Evolutionary conservation across 1,140 invertebrate species (phyloP).

Genomic region (Chelonus insularis): DNA sequence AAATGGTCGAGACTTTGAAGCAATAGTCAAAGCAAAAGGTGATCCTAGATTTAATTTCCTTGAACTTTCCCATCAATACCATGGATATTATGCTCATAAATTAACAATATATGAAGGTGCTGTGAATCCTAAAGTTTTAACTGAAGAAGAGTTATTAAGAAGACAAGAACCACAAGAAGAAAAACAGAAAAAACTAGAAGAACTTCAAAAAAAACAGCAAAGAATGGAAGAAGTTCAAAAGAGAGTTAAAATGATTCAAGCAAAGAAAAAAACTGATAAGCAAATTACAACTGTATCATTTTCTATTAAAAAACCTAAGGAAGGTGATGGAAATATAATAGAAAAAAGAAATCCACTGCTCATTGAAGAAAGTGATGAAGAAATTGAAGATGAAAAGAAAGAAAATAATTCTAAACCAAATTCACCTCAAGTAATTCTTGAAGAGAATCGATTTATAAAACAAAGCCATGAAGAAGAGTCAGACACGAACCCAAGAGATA

Average conservation of each 20-base stretch:
- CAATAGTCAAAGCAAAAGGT: constrained; percentile 82
- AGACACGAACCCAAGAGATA: constrained; percentile 26
- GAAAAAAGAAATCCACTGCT: constrained; percentile 70
- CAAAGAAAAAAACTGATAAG: constrained; percentile 51
- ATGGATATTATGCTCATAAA: constrained; percentile 76
- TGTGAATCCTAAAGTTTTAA: constrained; percentile 51
- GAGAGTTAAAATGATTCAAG: constrained; percentile 58
- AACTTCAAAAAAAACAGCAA: constrained; percentile 55
- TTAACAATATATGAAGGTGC: constrained; percentile 57
- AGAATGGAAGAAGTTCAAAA: constrained; percentile 60
- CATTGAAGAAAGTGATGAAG: constrained; percentile 75
- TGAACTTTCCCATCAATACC: constrained; percentile 71
- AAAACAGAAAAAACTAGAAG: constrained; percentile 55
- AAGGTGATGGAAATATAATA: constrained; percentile 67
- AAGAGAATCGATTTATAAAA: constrained; percentile 7
- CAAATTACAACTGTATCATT: constrained; percentile 71
- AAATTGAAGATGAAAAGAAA: constrained; percentile 61
- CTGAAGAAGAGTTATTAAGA: constrained; percentile 53
- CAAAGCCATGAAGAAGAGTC: background rate
- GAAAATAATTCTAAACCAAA: constrained; percentile 41
- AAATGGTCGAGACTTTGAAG: constrained; percentile 91
- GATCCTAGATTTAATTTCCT: constrained; percentile 85
- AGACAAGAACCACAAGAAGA: constrained; percentile 57
- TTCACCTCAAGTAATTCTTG: constrained; percentile 30
- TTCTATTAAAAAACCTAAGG: constrained; percentile 80